Evolutionary conservation across 37 sponge, comb jelly and placozoan genomes (phyloP).

Genomic region (Theonella swinhoei): DNA sequence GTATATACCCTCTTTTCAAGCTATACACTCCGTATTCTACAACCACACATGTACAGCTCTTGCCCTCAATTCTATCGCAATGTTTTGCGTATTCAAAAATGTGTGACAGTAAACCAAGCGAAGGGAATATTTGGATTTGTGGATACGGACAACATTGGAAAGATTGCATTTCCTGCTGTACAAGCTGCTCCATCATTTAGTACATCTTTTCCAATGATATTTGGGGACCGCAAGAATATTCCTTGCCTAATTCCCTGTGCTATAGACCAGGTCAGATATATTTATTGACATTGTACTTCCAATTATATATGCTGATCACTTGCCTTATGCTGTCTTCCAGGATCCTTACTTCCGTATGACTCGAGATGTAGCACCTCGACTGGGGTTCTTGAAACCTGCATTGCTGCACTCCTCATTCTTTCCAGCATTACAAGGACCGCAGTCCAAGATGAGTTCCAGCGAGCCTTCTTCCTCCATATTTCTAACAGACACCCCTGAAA

Average conservation of each 20-base stretch:
- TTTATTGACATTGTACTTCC: neutral
- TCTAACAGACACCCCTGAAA: conserved; percentile 76
- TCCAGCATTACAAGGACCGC: conserved; percentile 88
- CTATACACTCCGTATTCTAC: no score
- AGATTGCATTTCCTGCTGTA: conserved; percentile 87
- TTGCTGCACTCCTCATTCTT: conserved; percentile 88
- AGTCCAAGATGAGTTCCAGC: conserved; percentile 92
- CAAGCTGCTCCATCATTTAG: conserved; percentile 90
- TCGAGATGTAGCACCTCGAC: conserved; percentile 85
- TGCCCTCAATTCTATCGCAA: conserved; percentile 57
- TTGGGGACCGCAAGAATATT: conserved; percentile 74
- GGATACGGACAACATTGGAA: conserved; percentile 82
- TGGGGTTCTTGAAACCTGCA: conserved; percentile 82
- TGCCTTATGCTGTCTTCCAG: conserved; percentile 29
- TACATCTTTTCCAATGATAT: conserved; percentile 86
- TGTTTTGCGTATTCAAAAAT: conserved; percentile 72
- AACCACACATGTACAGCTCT: conserved; percentile 16
- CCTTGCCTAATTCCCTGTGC: conserved; percentile 92
- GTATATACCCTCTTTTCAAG: no score
- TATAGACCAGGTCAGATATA: conserved; percentile 82
- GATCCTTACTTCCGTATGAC: conserved; percentile 96
- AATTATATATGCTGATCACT: neutral
- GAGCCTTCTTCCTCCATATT: conserved; percentile 84
- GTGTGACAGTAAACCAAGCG: conserved; percentile 88
- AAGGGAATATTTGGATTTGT: conserved; percentile 86